Base-by-base conservation (phyloP, 2,888 invertebrate species). In the Ectobius pallidus region DNA sequence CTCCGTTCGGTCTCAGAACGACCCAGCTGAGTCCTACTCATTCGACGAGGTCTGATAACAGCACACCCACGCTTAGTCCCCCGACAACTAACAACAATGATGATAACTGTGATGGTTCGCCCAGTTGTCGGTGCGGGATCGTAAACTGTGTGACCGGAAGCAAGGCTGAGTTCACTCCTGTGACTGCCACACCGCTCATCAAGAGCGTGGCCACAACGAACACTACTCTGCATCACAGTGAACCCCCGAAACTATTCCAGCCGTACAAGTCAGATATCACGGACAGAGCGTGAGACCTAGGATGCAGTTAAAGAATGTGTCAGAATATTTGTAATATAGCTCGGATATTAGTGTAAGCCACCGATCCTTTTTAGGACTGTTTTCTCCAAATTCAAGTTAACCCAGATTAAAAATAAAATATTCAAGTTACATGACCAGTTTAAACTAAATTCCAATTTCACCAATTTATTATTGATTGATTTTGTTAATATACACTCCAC, bases 161-260 rank as follows among this genome's bases (percentile, higher is more conserved):
- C 73, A 79, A 16, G 79, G 79, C 44, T 73, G 78, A 42, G 75
- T 72, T 52, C 69, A 73, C 70, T 76, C 76, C 74, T 76, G 75
- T 74, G 58, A 49, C 75, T 52, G 65, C 74, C 73, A 62, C 74
- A 75, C 32, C 74, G 42, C 71, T 62, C 46, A 76, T 55, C 76
- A 76, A 68, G 77, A 77, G 71, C 61, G 78, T 82, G 72, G 76
- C 74, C 16, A 73, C 72, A 58, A 63, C 77, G 39, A 77, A 77
- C 74, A 76, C 82, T 78, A 72, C 82, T 74, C 78, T 78, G 73
- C 79, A 82, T 78, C 78, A 83, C 77, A 79, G 7, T 74, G 71
- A 77, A n/a, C 73, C 77, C 7, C 91, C 90, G 0, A 91, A 91
- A 80, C 84, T 92, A 27, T 92, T 92, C 80, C 91, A 92, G 81